These are phyloP conservation scores for Phrynocephalus versicolor DNA, from an alignment of 2,113 vertebrate species.

Conservation along the genomic window DNA sequence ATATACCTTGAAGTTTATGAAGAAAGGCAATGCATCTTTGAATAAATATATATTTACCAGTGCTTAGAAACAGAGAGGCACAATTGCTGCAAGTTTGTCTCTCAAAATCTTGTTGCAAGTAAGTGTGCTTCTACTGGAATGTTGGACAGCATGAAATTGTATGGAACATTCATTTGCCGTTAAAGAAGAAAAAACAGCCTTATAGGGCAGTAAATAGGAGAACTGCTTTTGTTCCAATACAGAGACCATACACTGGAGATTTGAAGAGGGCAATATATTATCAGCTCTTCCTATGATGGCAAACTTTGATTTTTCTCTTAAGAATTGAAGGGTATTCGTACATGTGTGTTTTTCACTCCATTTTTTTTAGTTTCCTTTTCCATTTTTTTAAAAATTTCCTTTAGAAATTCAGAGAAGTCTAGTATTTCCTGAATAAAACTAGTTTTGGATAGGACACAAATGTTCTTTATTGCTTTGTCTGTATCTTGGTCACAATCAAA, in stretches of 20 bases:
- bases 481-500: background rate
- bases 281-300: too few relatives aligned
- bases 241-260: too few relatives aligned
- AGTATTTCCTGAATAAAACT: background rate
- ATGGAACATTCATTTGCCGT: too few relatives aligned
- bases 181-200: background rate
- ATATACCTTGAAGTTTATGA: background rate
- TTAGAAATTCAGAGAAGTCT: background rate
- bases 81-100: background rate
- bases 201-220: background rate
- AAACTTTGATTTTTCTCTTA: background rate
- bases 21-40: background rate
- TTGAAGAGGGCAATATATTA: too few relatives aligned
- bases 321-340: background rate
- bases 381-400: background rate
- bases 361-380: background rate
- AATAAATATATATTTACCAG: background rate
- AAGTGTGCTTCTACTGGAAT: fast-evolving
- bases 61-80: background rate
- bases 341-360: background rate
- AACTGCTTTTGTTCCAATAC: too few relatives aligned
- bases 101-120: background rate
- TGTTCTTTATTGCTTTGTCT: background rate
- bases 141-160: background rate
- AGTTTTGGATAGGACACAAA: background rate